These are phyloP conservation scores for Leptothorax acervorum DNA, from an alignment of 2,888 invertebrate species.

Conservation along the genomic window DNA sequence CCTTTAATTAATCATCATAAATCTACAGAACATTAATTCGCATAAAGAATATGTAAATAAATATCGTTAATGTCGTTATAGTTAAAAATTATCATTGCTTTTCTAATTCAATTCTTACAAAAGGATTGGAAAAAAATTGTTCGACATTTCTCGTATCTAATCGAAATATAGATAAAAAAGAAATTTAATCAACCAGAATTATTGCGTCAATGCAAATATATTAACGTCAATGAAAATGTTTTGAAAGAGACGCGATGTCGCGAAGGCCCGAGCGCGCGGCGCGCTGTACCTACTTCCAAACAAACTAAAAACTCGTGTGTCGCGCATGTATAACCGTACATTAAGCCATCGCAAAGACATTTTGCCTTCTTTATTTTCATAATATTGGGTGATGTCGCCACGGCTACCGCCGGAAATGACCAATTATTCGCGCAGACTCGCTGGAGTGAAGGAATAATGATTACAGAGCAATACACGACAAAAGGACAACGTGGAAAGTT, in stretches of 20 bases:
- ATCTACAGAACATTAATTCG: neutral
- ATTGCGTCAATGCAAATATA: neutral
- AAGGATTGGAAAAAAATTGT: neutral
- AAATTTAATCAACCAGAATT: neutral
- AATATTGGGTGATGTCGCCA: constrained; percentile 65
- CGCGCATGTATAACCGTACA: constrained; percentile 48
- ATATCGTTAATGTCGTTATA: neutral
- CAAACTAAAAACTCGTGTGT: constrained; percentile 50
- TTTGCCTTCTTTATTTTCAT: constrained; percentile 61
- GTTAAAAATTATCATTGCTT: neutral
- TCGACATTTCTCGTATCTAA: neutral
- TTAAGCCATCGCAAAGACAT: constrained; percentile 50
- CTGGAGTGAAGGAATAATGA: constrained; percentile 46
- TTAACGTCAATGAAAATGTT: neutral
- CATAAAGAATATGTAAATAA: neutral
- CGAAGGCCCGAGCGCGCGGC: neutral
- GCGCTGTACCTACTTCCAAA: neutral
- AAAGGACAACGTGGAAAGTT: constrained; percentile 53
- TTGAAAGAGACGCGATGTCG: neutral
- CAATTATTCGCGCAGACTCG: constrained; percentile 68
- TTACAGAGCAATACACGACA: constrained; percentile 55
- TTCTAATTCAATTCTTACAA: neutral
- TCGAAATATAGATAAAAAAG: neutral
- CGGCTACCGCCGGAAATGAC: constrained; percentile 73
- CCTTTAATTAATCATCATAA: neutral